These are phyloP conservation scores for Fringilla coelebs DNA, from an alignment of 2,797 vertebrate genomes.

Conservation along the genomic window DNA sequence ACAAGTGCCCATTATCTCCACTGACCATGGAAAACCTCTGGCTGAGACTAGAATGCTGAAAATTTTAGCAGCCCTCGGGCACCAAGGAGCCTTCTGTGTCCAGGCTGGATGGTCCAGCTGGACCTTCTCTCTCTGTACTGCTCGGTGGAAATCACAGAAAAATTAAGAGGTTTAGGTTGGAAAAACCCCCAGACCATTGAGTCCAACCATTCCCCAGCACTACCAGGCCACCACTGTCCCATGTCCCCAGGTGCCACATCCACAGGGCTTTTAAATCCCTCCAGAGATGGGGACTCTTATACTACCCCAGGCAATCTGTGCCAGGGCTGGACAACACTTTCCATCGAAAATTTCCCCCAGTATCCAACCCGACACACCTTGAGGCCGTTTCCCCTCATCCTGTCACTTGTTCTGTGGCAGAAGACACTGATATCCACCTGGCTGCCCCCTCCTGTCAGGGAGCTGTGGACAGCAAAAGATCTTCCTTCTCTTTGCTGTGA, in stretches of 20 bases:
- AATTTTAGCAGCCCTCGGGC: too few species aligned
- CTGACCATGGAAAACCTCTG: background rate
- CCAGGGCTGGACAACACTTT: background rate
- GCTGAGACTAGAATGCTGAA: background rate
- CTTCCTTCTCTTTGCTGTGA: background rate
- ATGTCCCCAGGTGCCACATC: background rate
- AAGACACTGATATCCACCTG: background rate
- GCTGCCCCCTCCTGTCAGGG: background rate
- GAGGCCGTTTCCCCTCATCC: rapidly evolving
- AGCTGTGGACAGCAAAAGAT: background rate
- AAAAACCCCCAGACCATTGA: background rate
- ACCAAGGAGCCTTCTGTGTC: background rate
- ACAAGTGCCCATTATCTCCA: background rate
- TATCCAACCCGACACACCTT: background rate
- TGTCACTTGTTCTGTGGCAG: background rate
- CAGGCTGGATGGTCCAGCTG: background rate
- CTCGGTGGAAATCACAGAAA: background rate
- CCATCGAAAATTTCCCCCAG: background rate
- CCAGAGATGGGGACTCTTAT: rapidly evolving
- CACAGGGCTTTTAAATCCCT: rapidly evolving
- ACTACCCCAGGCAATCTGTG: background rate
- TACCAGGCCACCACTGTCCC: too few species aligned
- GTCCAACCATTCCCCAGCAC: background rate
- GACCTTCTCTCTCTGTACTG: background rate
- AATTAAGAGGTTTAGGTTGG: background rate